These are phyloP conservation scores for Hydra vulgaris DNA, from an alignment of 30 jellyfish, hydroid and myxozoan genomes.

Conservation along the genomic window DNA sequence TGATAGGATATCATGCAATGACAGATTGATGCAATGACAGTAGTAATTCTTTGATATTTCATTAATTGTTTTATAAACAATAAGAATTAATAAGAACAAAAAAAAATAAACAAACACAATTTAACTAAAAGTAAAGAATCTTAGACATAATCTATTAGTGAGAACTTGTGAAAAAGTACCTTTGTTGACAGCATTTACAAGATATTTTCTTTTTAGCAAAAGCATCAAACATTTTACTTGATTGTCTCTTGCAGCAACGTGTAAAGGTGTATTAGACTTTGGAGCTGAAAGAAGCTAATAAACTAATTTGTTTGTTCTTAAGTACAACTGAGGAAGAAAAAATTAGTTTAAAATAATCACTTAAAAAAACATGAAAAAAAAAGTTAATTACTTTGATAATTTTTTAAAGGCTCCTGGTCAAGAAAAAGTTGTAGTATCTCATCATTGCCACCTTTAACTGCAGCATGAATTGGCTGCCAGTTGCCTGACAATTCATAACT, in stretches of 20 bases:
- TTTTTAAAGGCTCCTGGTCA: constrained; percentile 12
- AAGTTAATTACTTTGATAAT: background rate
- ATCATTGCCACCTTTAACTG: constrained; percentile 44
- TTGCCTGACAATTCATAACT: constrained; percentile 29
- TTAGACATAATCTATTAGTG: background rate
- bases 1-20: too few relatives aligned
- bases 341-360: too few relatives aligned
- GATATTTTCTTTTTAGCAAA: constrained; percentile 33
- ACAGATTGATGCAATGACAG: too few relatives aligned
- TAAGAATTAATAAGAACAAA: too few relatives aligned
- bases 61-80: too few relatives aligned
- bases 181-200: constrained; percentile 32
- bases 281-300: constrained; percentile 1
- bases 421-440: constrained; percentile 30
- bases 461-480: constrained; percentile 76
- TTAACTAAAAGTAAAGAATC: too few relatives aligned
- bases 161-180: background rate
- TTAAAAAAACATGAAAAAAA: too few relatives aligned
- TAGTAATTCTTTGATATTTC: too few relatives aligned
- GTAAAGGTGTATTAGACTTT: constrained; percentile 50
- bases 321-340: background rate
- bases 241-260: constrained; percentile 65
- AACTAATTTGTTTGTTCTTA: background rate
- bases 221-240: constrained; percentile 36
- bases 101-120: too few relatives aligned